A percentile compares a stretch with the other conserved stretches of the same genome.
These are phyloP conservation scores for Osmerus eperlanus DNA, from an alignment of 2,113 vertebrate species.

Conservation along the genomic window DNA sequence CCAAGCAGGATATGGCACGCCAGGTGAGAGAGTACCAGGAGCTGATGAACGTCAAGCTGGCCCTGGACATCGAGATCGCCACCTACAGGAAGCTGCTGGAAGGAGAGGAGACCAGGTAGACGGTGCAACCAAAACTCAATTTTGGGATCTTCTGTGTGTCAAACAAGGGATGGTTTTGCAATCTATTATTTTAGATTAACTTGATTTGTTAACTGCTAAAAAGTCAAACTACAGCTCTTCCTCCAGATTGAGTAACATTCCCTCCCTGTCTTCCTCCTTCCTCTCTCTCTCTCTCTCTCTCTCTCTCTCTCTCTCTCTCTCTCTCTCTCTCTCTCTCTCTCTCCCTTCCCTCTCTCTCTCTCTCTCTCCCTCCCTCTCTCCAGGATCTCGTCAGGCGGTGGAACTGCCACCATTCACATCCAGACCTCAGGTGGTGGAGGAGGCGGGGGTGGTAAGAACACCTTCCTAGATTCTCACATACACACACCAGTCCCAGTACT, in stretches of 20 bases:
- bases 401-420: slow-evolving; percentile 54
- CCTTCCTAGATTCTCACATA: background rate
- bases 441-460: slow-evolving; percentile 37
- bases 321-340: no score
- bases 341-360: no score
- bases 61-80: slow-evolving; percentile 89
- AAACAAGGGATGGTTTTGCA: background rate
- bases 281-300: no score
- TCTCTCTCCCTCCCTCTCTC: slow-evolving; percentile 5
- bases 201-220: no score
- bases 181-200: background rate
- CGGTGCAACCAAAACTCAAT: background rate
- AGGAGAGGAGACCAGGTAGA: slow-evolving; percentile 85
- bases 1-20: slow-evolving; percentile 85
- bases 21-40: slow-evolving; percentile 88
- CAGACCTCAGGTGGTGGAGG: slow-evolving; percentile 29
- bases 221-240: no score
- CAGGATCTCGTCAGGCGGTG: slow-evolving; percentile 55
- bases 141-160: no score
- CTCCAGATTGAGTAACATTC: no score
- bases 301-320: no score
- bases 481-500: no score
- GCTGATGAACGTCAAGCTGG: slow-evolving; percentile 86
- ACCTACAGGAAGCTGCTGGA: slow-evolving; percentile 93
- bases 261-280: no score